Base-by-base conservation (phyloP, 2,113 vertebrate genomes). In the Sakesphorus luctuosus region DNA sequence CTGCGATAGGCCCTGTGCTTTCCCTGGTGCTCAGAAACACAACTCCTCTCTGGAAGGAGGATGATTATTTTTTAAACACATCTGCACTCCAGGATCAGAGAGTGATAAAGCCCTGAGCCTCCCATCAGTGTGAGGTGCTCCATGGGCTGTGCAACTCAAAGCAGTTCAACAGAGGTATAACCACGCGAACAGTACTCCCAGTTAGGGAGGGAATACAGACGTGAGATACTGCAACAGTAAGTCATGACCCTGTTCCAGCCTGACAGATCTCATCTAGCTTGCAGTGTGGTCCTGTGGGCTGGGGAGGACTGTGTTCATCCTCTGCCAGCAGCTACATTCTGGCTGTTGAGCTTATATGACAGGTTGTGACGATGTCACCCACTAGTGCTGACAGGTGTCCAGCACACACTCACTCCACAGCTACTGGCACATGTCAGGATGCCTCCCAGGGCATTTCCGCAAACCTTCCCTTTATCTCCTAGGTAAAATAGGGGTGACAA, bases 381-480 rank as follows among this genome's bases (percentile, higher is more conserved):
- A 0, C 31, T 2, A 1, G 53, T 28, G 33, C 28, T 1, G 1
- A 7, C 8, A 21, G 11, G 11, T 9, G 20, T 17, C 36, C 1
- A 0, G 35, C 29, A n/a, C 65, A 44, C 12, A 8, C 33, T 36
- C 15, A 5, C 15, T 46, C 35, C 23, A 58, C 38, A 74, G 81
- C 35, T 26, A 1, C 29, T 26, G 17, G 73, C 62, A 61, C 23
- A 4, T 0, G 0, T 13, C 53, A 69, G 18, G 35, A 58, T 18
- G 16, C 25, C 18, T 75, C 26, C 7, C 25, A 50, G 33, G 7
- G 8, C n/a, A 25, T 18, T 67, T 44, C 56, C 36, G 31, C 20
- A 49, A 40, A 25, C 21, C 9, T 47, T 28, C 47, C 43, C 44
- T 71, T 50, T 29, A 8, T 21, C 31, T 49, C 19, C 10, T 33